Base-by-base conservation (phyloP, 2,797 vertebrate species). In the Acanthurus lineatus region DNA sequence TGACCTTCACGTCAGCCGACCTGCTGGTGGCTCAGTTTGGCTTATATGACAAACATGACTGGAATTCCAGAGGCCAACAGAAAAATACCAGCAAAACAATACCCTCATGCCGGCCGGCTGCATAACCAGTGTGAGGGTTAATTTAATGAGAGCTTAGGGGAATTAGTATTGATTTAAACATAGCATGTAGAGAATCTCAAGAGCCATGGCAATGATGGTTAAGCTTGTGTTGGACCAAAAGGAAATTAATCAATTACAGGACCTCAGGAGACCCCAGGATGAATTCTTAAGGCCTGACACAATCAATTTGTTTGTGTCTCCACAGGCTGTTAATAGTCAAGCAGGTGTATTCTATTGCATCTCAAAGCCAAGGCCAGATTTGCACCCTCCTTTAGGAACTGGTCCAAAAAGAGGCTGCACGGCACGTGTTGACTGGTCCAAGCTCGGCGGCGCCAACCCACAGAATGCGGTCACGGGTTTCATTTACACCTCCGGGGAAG, bases 11-110 rank as follows among this genome's bases (percentile, higher is more conserved):
- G 52, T 86, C 84, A 84, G 75, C 65, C 76, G 0, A 87, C 86
- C 90, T 77, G 83, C 81, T 88, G 84, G 68, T 82, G 65, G 60
- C 71, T 83, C 77, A 77, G 62, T 86, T 91, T 74, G 73, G 81
- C 83, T 86, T 68, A 54, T 76, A 82, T 69, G 77, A 72, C 82
- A 90, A 91, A 84, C 83, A 93, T 87, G 82, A 84, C 47, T 73
- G 88, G 89, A 92, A 94, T 93, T 92, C 75, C 81, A 79, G 78
- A 82, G 79, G 81, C 71, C 75, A 77, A 40, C 64, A 68, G 73
- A 57, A 70, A 76, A 86, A 68, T 38, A 69, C 10, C 44, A 81
- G 57, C 52, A 56, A 83, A 86, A 75, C 53, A 78, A 77, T 54
- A 64, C 84, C 38, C 57, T 73, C 42, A 20, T 61, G 52, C 62